These are phyloP conservation scores for Loripinus fragilis DNA, from an alignment of 2,888 invertebrate species.

Conservation along the genomic window DNA sequence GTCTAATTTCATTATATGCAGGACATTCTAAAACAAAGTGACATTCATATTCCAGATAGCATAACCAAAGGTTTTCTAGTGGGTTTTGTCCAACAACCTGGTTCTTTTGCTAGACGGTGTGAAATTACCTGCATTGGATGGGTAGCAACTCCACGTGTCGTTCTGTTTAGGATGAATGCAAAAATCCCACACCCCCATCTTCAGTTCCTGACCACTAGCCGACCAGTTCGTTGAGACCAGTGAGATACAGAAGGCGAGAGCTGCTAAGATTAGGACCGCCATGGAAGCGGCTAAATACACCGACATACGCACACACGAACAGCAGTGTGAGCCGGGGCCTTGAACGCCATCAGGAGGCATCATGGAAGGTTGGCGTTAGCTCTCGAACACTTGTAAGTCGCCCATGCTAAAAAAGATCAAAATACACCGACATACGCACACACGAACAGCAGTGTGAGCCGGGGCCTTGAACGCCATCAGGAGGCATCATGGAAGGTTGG, in stretches of 20 bases:
- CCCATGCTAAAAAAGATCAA: not conserved
- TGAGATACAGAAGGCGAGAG: conserved; percentile 57
- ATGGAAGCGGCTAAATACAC: conserved; percentile 60
- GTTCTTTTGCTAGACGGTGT: too few relatives aligned
- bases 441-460: not conserved
- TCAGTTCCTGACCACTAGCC: conserved; percentile 56
- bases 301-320: conserved; percentile 49
- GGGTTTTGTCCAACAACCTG: too few relatives aligned
- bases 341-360: not conserved
- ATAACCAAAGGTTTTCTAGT: too few relatives aligned
- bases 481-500: not conserved
- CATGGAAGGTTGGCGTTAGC: not conserved
- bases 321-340: not conserved
- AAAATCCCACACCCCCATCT: conserved; percentile 67
- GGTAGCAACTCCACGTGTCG: conserved; percentile 51
- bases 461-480: not conserved
- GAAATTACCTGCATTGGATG: conserved; percentile 65
- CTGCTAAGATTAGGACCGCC: conserved; percentile 56
- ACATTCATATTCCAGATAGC: too few relatives aligned
- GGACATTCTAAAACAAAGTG: too few relatives aligned
- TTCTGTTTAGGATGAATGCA: conserved; percentile 45
- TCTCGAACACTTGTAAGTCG: not conserved
- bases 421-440: conserved; percentile 56
- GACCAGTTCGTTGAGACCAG: conserved; percentile 66
- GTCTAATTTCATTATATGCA: too few relatives aligned